Evolutionary conservation across 2,888 invertebrate species (phyloP), one percentile per base, ranked within the genome.

Genomic region (Dorcus parallelipipedus): DNA sequence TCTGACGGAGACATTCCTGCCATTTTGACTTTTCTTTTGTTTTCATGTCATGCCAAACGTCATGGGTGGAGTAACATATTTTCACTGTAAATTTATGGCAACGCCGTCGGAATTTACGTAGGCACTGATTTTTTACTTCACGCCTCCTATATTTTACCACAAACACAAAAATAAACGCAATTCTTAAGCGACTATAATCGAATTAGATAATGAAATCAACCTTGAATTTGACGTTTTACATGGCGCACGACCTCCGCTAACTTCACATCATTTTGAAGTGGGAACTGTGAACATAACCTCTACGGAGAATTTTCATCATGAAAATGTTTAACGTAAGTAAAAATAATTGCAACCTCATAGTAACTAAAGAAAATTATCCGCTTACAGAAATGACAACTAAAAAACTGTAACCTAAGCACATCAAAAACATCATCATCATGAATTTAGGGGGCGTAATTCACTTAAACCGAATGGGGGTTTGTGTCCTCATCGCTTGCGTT

Each of bases 1-100:
- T 88, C 86, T 76, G 87, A 87, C 80, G 88, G 87, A 78, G 87
- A 87, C 84, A 87, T 83, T 81, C 86, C 84, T 82, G 87, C 86
- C 87, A 88, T 88, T 84, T 83, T 84, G 62, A 57, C 54, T 61
- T 56, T 52, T 63, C 59, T 62, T 62, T 63, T 64, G 61, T 63
- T 57, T 64, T 59, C 55, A 59, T 59, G 59, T 55, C 59, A 59
- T 59, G 17, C 52, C 51, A 59, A 59, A 59, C 59, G 59, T 55
- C 59, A 59, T 39, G 51, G 56, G 56, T 50, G 56, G 50, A 56
- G 42, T 54, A 39, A 33, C 26, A 33, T 33, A 33, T 33, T 33
- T 33, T 33, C 26, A 33, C 26, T 33, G 26, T 33, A 7, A 33
- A 33, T 33, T 33, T 33, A 33, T 33, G 26, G 26, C 4, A 33